Base-by-base conservation (phyloP, 2,888 invertebrate species). In the Chrysolina oricalcia region DNA sequence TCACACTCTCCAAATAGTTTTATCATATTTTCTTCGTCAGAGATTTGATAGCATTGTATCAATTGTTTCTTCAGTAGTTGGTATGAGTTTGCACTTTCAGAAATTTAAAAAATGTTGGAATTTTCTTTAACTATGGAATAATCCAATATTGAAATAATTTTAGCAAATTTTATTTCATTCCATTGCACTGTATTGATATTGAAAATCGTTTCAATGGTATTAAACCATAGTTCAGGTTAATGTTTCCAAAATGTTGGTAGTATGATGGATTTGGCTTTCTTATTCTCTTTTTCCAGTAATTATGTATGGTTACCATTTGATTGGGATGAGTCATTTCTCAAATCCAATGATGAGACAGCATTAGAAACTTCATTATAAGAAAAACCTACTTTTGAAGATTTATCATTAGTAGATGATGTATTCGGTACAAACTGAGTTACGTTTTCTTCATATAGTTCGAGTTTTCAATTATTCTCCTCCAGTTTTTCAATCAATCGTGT, bases 1-100 rank as follows among this genome's bases (percentile, higher is more conserved):
- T 63, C 35, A 63, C 63, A 63, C 15, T 63, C 63, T 15, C 35
- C 35, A 35, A 40, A 40, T 5, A 63, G n/a, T 63, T 17, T 63
- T 5, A 35, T 63, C n/a, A 63, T 63, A 1, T 19, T 53, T 17
- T 53, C 56, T 21, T 21, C 56, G 17, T 3, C 63, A 10, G 10
- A 63, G 27, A 63, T n/a, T 40, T 35, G 63, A 40, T 35, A 63
- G 15, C 48, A 48, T 17, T n/a, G 48, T n/a, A 48, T 48, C 48
- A 48, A 48, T 15, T 17, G 17, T 17, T 15, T 43, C 43, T 8
- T 43, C 43, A 43, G 43, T 5, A 43, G 9, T 43, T 43, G 15
- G 27, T 27, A 27, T 27, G 48, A 48, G 17, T 48, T 48, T 15
- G 17, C 15, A n/a, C 17, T 48, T n/a, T 48, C 6, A 6, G 11